These are phyloP conservation scores for Eidolon dupreanum DNA, from an alignment of 2,797 vertebrate genomes.

Conservation along the genomic window DNA sequence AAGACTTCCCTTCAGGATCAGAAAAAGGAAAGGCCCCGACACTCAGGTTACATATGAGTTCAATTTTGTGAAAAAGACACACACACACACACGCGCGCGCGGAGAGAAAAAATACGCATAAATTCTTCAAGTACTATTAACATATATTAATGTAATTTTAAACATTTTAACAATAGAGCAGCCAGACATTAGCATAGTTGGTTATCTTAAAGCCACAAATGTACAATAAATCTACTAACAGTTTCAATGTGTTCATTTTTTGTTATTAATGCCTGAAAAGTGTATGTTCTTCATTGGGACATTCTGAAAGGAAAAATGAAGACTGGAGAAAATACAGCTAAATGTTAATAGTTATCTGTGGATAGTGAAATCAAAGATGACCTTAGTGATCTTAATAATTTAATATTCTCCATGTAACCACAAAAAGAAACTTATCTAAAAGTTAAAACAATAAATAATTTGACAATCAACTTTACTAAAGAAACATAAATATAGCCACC, in stretches of 20 bases:
- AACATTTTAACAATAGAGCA: background rate
- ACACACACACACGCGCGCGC: background rate
- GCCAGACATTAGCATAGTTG: background rate
- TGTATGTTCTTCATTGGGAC: background rate
- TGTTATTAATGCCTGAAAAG: background rate
- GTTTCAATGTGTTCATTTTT: background rate
- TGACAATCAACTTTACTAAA: background rate
- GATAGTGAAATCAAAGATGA: slow-evolving; percentile 11
- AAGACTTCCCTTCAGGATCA: background rate
- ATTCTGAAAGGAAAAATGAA: slow-evolving; percentile 8
- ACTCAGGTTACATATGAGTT: background rate
- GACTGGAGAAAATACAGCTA: background rate
- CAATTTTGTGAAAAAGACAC: background rate
- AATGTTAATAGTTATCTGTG: background rate
- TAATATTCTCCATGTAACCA: background rate
- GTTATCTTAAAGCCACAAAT: slow-evolving; percentile 33
- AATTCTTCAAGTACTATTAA: background rate
- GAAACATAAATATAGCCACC: slow-evolving; percentile 7
- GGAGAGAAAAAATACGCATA: background rate
- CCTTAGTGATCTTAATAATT: background rate
- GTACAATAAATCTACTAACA: background rate
- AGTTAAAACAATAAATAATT: slow-evolving; percentile 30
- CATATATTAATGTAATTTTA: background rate
- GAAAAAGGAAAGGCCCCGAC: background rate
- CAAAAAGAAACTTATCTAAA: slow-evolving; percentile 18